Conservation (phyloP, 2,888 invertebrate species). For the Agapetus fuscipes region DNA sequence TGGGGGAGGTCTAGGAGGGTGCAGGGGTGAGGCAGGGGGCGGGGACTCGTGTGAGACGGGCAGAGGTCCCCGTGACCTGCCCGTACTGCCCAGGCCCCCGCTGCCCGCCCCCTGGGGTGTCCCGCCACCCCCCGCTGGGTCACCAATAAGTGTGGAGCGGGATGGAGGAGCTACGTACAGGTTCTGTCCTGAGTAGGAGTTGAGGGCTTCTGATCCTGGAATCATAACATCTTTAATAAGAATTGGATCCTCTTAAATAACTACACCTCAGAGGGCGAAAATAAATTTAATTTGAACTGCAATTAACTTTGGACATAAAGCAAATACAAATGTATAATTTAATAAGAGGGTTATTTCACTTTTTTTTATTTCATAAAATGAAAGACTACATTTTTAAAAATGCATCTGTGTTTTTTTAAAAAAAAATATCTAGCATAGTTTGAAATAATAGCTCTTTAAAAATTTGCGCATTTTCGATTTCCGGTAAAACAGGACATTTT, state of each 20-base stretch:
- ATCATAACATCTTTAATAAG: no score
- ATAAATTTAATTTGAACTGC: neutral
- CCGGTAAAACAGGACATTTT: no score
- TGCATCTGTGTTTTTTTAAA: no score
- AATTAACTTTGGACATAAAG: no score
- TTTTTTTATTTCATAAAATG: no score
- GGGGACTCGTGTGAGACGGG: slow-evolving; percentile 40
- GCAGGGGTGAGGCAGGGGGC: slow-evolving; percentile 27
- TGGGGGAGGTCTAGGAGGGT: slow-evolving; percentile 77
- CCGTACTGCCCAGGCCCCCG: slow-evolving; percentile 53
- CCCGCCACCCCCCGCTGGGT: slow-evolving; percentile 24
- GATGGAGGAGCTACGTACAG: slow-evolving; percentile 88
- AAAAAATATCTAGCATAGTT: no score
- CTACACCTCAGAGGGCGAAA: neutral
- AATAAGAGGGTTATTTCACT: neutral
- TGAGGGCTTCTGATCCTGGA: slow-evolving; percentile 22
- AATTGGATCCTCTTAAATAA: slow-evolving; percentile 31
- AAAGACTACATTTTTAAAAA: no score
- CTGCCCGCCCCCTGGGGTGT: slow-evolving; percentile 24
- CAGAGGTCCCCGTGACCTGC: slow-evolving; percentile 57
- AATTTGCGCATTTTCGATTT: no score
- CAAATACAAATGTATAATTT: no score
- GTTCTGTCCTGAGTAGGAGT: slow-evolving; percentile 77
- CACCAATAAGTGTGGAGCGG: slow-evolving; percentile 40
- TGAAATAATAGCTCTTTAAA: no score